phyloP scores from a whole-genome alignment of 2,113 vertebrate genomes.

The Forbesichthys papilliferus region DNA sequence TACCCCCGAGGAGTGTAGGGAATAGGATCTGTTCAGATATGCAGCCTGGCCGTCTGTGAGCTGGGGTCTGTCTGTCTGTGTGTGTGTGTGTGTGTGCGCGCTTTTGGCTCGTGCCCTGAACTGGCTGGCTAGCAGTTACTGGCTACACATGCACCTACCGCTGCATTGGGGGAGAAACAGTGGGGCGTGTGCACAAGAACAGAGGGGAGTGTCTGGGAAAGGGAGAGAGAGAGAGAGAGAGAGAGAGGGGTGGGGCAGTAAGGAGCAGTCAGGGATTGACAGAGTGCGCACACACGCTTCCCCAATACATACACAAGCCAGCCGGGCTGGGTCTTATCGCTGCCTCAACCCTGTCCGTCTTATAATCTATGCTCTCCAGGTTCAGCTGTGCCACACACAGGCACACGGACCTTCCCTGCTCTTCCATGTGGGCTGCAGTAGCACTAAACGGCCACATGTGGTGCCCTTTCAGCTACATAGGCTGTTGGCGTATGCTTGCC shows the following conservation, averaged over 20 bases:
- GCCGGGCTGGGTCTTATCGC: constrained; percentile 27
- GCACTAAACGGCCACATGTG: constrained; percentile 30
- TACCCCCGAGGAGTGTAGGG: constrained; percentile 38
- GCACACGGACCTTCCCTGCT: constrained; percentile 34
- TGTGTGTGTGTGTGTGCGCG: constrained; percentile 47
- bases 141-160: constrained; percentile 60
- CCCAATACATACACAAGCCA: constrained; percentile 22
- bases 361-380: constrained; percentile 33
- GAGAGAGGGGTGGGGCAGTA: constrained; percentile 31
- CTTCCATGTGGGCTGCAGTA: constrained; percentile 29
- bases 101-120: constrained; percentile 67
- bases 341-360: constrained; percentile 32
- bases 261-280: constrained; percentile 58
- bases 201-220: background rate
- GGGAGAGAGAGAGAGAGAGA: constrained; percentile 13
- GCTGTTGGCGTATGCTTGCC: background rate
- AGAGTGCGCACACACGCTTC: constrained; percentile 16
- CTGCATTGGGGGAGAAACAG: constrained; percentile 37
- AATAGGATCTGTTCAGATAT: constrained; percentile 43
- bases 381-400: constrained; percentile 9
- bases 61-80: constrained; percentile 10
- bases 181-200: constrained; percentile 18
- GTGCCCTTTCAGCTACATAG: constrained; percentile 1
- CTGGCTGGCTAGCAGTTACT: constrained; percentile 60
- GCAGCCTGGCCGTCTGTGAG: constrained; percentile 50